These are phyloP conservation scores for Drosophila colorata DNA, from an alignment of 2,888 invertebrate genomes.

Conservation along the genomic window DNA sequence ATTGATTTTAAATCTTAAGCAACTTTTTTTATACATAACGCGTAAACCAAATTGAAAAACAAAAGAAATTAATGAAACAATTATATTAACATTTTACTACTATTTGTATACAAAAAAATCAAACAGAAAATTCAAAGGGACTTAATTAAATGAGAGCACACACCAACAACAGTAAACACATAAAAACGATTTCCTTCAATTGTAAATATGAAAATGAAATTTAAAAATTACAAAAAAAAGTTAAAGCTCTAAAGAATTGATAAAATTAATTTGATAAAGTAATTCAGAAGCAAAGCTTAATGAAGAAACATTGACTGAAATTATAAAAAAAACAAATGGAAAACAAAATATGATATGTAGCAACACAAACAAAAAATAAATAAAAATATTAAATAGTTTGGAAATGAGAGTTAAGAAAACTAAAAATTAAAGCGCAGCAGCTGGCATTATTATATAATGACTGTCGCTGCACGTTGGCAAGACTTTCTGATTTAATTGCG, in stretches of 20 bases:
- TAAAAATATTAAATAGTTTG: constrained; percentile 39
- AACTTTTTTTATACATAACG: constrained; percentile 69
- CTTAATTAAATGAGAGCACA: constrained; percentile 35
- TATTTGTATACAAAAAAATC: constrained; percentile 54
- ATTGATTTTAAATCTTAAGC: constrained; percentile 75
- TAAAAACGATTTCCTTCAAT: constrained; percentile 41
- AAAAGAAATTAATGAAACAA: constrained; percentile 15
- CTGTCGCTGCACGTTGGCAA: constrained; percentile 52
- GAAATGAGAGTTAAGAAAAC: constrained; percentile 43
- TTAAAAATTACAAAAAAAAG: constrained; percentile 28
- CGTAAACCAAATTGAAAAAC: constrained; percentile 39
- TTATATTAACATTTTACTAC: constrained; percentile 42
- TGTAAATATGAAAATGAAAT: constrained; percentile 44
- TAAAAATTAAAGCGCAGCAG: constrained; percentile 42
- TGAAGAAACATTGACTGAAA: constrained; percentile 77
- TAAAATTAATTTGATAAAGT: constrained; percentile 45
- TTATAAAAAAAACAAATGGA: constrained; percentile 37
- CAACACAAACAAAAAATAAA: constrained; percentile 16
- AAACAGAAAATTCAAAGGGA: constrained; percentile 28
- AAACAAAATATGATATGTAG: constrained; percentile 25
- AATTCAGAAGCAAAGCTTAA: constrained; percentile 78
- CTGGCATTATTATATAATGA: constrained; percentile 72
- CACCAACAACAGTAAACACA: constrained; percentile 24
- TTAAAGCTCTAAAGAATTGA: constrained; percentile 35
- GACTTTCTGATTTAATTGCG: constrained; percentile 71